These are phyloP conservation scores for Thunnus thynnus DNA, from an alignment of 2,113 vertebrate species.

Conservation along the genomic window DNA sequence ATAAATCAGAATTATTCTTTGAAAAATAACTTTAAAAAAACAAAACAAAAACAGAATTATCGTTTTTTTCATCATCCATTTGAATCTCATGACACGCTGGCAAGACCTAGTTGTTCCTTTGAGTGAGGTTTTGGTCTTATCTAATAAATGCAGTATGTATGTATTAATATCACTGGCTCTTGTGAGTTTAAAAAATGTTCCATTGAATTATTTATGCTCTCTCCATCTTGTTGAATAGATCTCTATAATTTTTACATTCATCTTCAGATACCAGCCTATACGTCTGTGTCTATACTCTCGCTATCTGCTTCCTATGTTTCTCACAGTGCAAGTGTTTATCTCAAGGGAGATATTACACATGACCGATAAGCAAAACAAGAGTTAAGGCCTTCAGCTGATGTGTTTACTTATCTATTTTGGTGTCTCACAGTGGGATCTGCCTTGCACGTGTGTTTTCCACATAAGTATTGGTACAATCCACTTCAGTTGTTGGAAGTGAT, in stretches of 20 bases:
- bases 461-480: conserved; percentile 45
- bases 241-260: background rate
- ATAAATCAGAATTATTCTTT: background rate
- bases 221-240: background rate
- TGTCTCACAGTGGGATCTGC: conserved; percentile 45
- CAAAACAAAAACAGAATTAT: too few species aligned
- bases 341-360: background rate
- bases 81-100: background rate
- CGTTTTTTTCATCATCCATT: background rate
- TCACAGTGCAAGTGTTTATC: conserved; percentile 18
- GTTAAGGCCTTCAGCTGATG: conserved; percentile 14
- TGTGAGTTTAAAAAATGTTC: conserved; percentile 10
- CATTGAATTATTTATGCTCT: conserved; percentile 9
- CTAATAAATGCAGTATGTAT: background rate
- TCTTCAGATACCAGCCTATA: background rate
- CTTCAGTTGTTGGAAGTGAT: conserved; percentile 35
- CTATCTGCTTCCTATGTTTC: background rate
- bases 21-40: too few species aligned
- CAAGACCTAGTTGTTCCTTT: background rate
- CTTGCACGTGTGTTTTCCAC: conserved; percentile 48
- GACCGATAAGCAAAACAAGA: conserved; percentile 21
- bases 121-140: background rate
- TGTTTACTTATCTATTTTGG: conserved; percentile 57
- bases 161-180: background rate
- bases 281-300: background rate